Evolutionary conservation across 1,140 invertebrate genomes (phyloP).

Genomic region (Cyphomyrmex costatus): DNA sequence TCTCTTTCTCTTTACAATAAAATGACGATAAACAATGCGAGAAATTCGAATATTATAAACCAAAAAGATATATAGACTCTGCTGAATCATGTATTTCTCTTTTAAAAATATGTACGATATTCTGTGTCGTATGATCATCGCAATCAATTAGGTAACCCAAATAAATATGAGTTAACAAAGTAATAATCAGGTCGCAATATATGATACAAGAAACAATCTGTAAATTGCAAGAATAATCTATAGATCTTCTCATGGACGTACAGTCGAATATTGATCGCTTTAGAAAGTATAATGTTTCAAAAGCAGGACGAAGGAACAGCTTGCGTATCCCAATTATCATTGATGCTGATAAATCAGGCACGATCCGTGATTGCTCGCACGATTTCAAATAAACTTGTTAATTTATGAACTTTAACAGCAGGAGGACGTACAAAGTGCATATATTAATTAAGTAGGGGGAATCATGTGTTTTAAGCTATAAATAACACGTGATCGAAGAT

Average conservation of each 20-base stretch:
- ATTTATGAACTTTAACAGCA: conserved; percentile 65
- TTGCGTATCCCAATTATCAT: conserved; percentile 66
- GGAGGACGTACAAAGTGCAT: not conserved
- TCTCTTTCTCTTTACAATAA: not conserved
- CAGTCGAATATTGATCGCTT: conserved; percentile 59
- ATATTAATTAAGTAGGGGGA: conserved; percentile 34
- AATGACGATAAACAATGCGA: not conserved
- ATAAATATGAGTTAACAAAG: conserved; percentile 70
- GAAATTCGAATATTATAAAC: not conserved
- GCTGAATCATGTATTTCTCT: conserved; percentile 27
- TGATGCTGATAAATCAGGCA: conserved; percentile 67
- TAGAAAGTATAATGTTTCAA: conserved; percentile 50
- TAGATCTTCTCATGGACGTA: not conserved
- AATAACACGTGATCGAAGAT: conserved; percentile 15
- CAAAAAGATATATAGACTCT: conserved; percentile 14
- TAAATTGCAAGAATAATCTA: conserved; percentile 41
- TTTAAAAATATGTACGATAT: conserved; percentile 45
- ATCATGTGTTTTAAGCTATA: conserved; percentile 24
- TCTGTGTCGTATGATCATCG: conserved; percentile 23
- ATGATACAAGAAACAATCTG: conserved; percentile 3
- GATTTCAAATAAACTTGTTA: conserved; percentile 59
- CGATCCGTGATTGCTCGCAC: conserved; percentile 15
- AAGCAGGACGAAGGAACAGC: conserved; percentile 23
- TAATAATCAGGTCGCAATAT: not conserved
- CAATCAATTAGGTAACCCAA: conserved; percentile 59